These are phyloP conservation scores for Solenopsis fugax DNA, from an alignment of 1,140 invertebrate genomes.

Conservation along the genomic window DNA sequence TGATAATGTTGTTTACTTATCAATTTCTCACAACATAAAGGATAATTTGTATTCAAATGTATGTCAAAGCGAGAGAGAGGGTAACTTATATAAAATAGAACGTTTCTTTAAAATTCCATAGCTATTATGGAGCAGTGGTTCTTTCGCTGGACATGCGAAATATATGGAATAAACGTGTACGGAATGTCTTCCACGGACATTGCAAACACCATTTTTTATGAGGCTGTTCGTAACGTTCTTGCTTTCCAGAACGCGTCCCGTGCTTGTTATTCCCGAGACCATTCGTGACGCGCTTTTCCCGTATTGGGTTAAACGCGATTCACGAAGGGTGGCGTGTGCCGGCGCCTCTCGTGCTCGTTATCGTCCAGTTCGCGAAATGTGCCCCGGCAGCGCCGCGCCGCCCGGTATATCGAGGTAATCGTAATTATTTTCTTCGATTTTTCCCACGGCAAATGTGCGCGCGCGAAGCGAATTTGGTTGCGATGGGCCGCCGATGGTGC, in stretches of 20 bases:
- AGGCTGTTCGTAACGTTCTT: slow-evolving; percentile 1
- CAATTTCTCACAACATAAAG: neutral
- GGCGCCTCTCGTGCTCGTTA: slow-evolving; percentile 72
- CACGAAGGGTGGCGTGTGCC: slow-evolving; percentile 73
- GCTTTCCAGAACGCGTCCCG: slow-evolving; percentile 44
- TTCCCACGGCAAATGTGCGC: slow-evolving; percentile 36
- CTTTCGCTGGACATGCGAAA: neutral
- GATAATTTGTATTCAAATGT: neutral
- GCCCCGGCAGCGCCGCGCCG: slow-evolving; percentile 47
- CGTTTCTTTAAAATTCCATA: neutral
- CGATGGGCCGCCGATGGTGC: slow-evolving; percentile 54
- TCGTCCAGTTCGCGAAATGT: slow-evolving; percentile 69
- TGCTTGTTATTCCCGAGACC: slow-evolving; percentile 49
- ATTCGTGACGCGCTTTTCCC: slow-evolving; percentile 74
- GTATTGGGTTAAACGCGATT: slow-evolving; percentile 73
- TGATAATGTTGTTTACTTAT: neutral
- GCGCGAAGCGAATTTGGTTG: slow-evolving; percentile 51
- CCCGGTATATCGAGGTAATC: slow-evolving; percentile 55
- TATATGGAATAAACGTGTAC: neutral
- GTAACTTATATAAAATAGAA: neutral
- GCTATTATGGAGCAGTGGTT: neutral
- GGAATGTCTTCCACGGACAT: neutral
- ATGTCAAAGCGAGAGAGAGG: too few species aligned
- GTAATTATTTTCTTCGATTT: slow-evolving; percentile 70
- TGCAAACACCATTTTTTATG: slow-evolving; percentile 25